A percentile compares a stretch with the other conserved stretches of the same genome.
phyloP scores from a whole-genome alignment of 2,113 vertebrate genomes.

The Peromyscus leucopus region DNA sequence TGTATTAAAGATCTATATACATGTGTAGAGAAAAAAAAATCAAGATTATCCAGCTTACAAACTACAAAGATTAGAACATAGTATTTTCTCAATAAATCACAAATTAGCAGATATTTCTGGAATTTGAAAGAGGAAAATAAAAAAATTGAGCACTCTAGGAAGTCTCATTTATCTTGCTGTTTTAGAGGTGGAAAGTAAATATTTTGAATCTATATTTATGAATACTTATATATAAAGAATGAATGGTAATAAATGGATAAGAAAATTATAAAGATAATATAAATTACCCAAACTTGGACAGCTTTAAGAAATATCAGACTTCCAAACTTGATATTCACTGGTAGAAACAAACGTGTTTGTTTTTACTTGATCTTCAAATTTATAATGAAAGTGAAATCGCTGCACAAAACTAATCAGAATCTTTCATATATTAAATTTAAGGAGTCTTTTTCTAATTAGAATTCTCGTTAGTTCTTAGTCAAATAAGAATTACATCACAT shows the following conservation, averaged over 20 bases:
- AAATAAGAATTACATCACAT: not conserved
- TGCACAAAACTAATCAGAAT: conserved; percentile 52
- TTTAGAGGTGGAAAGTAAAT: conserved; percentile 18
- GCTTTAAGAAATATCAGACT: conserved; percentile 1
- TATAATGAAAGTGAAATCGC: conserved; percentile 36
- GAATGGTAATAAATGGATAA: not conserved
- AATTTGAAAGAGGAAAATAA: conserved; percentile 68
- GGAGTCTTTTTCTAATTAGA: conserved; percentile 31
- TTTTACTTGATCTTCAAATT: not conserved
- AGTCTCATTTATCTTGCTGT: conserved; percentile 9
- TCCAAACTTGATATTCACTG: not conserved
- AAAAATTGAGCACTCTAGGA: not conserved
- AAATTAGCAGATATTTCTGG: conserved; percentile 72
- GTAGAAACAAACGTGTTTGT: conserved; percentile 25
- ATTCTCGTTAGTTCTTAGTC: not conserved
- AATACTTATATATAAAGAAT: not conserved
- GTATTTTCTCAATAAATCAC: conserved; percentile 1
- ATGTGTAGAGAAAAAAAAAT: not conserved
- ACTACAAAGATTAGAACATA: conserved; percentile 29
- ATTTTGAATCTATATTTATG: not conserved
- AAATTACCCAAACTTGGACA: not conserved
- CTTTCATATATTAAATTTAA: conserved; percentile 50
- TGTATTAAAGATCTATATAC: conserved; percentile 37
- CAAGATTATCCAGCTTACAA: conserved; percentile 45
- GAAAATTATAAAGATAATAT: not conserved